Percentiles rank a stretch among this genome's conserved stretches.
Evolutionary conservation across 1,140 invertebrate genomes (phyloP).

Genomic region (Cryptotermes secundus): DNA sequence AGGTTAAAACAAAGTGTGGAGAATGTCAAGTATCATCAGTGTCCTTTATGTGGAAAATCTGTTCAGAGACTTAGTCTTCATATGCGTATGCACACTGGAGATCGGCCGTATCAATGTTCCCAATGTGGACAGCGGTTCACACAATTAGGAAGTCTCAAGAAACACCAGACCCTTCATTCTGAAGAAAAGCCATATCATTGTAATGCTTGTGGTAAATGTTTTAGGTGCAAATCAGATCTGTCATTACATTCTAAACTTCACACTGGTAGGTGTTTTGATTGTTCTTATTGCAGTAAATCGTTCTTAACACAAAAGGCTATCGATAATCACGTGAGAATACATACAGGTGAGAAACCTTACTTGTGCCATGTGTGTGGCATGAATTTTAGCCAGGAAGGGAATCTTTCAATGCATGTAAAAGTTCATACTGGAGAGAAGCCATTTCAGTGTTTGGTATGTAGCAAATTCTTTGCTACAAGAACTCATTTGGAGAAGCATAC

Average conservation of each 20-base stretch:
- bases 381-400: slow-evolving; percentile 56
- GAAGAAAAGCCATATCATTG: slow-evolving; percentile 54
- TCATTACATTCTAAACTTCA: slow-evolving; percentile 45
- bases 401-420: slow-evolving; percentile 55
- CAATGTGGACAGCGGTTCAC: slow-evolving; percentile 43
- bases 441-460: slow-evolving; percentile 50
- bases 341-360: slow-evolving; percentile 52
- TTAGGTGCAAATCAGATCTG: slow-evolving; percentile 46
- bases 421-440: slow-evolving; percentile 52
- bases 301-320: slow-evolving; percentile 21
- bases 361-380: slow-evolving; percentile 75
- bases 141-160: slow-evolving; percentile 3
- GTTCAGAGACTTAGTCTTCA: slow-evolving; percentile 17
- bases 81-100: slow-evolving; percentile 39
- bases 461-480: slow-evolving; percentile 49
- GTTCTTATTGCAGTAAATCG: slow-evolving; percentile 34
- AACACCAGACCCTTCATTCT: slow-evolving; percentile 34
- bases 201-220: slow-evolving; percentile 65
- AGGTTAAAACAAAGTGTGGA: neutral
- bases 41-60: neutral
- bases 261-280: slow-evolving; percentile 36
- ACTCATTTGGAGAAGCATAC: slow-evolving; percentile 63
- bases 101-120: slow-evolving; percentile 48
- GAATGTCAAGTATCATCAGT: neutral
- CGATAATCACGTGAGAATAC: slow-evolving; percentile 39